A percentile compares a stretch with the other conserved stretches of the same genome.
These are phyloP conservation scores for Euthynnus affinis DNA, from an alignment of 2,797 vertebrate genomes.

Conservation along the genomic window DNA sequence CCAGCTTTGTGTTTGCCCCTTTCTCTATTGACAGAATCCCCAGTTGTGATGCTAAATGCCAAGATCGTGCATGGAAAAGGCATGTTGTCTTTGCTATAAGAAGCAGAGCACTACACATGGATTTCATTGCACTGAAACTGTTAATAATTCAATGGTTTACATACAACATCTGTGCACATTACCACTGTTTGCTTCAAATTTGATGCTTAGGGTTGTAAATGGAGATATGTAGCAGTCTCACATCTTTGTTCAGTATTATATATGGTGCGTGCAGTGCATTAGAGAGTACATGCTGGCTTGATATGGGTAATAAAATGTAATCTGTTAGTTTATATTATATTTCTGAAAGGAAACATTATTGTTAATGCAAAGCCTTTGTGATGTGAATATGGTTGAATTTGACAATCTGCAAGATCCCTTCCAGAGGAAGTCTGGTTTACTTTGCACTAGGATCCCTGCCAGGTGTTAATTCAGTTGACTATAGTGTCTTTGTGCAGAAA, in stretches of 20 bases:
- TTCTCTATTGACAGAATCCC: slow-evolving; percentile 47
- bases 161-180: neutral
- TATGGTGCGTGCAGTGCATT: neutral
- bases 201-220: slow-evolving; percentile 3
- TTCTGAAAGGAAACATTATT: neutral
- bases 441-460: neutral
- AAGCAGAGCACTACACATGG: neutral
- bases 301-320: neutral
- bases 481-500: slow-evolving; percentile 11
- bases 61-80: slow-evolving; percentile 17
- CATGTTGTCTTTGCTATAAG: slow-evolving; percentile 32
- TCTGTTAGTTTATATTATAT: neutral
- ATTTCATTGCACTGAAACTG: neutral
- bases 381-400: slow-evolving; percentile 4
- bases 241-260: neutral
- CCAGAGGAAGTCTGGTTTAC: slow-evolving; percentile 7
- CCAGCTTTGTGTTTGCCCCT: slow-evolving; percentile 62
- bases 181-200: slow-evolving; percentile 3
- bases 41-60: slow-evolving; percentile 39
- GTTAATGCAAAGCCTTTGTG: neutral
- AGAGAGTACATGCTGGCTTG: neutral
- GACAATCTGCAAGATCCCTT: neutral
- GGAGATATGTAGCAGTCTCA: neutral
- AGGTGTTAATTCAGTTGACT: neutral
- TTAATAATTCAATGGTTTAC: neutral